Evolutionary conservation across 2,888 invertebrate genomes (phyloP).

Genomic region (Agonopterix heracliana): DNA sequence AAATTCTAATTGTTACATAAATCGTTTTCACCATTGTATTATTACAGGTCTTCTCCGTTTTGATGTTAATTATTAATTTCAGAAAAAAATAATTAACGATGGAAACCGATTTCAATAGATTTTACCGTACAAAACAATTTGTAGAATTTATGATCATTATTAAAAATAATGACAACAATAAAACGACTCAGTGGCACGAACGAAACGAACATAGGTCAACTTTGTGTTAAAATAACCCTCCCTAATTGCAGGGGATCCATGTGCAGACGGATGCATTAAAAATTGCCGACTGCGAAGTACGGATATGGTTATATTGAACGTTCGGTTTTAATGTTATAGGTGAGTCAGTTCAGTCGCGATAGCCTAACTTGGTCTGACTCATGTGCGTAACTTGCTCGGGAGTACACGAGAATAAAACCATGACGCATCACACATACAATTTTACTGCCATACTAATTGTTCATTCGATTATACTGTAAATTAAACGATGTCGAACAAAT

Average conservation of each 20-base stretch:
- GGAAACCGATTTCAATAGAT: background rate
- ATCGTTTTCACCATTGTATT: background rate
- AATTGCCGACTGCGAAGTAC: slow-evolving; percentile 11
- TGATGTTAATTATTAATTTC: slow-evolving; percentile 8
- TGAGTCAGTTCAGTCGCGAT: slow-evolving; percentile 49
- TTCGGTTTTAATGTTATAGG: slow-evolving; percentile 12
- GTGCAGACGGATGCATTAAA: slow-evolving; percentile 17
- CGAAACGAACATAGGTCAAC: slow-evolving; percentile 23
- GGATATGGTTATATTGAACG: slow-evolving; percentile 14
- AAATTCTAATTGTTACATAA: background rate
- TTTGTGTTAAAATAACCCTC: slow-evolving; percentile 14
- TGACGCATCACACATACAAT: slow-evolving; percentile 47
- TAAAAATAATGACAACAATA: background rate
- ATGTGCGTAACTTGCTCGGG: slow-evolving; percentile 38
- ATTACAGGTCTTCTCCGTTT: background rate
- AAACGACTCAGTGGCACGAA: background rate
- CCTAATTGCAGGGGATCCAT: slow-evolving; percentile 22
- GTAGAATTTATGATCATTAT: too few species aligned
- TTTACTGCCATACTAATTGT: slow-evolving; percentile 28
- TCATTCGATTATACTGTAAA: slow-evolving; percentile 33
- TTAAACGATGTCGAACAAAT: slow-evolving; percentile 15
- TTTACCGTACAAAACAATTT: background rate
- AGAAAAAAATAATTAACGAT: slow-evolving; percentile 8
- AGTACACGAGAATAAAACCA: slow-evolving; percentile 44
- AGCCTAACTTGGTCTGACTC: slow-evolving; percentile 51